Evolutionary conservation across 92 coral and sea anemone species (phyloP), one percentile per base, ranked within the genome.

Genomic region (Blastomussa wellsi): DNA sequence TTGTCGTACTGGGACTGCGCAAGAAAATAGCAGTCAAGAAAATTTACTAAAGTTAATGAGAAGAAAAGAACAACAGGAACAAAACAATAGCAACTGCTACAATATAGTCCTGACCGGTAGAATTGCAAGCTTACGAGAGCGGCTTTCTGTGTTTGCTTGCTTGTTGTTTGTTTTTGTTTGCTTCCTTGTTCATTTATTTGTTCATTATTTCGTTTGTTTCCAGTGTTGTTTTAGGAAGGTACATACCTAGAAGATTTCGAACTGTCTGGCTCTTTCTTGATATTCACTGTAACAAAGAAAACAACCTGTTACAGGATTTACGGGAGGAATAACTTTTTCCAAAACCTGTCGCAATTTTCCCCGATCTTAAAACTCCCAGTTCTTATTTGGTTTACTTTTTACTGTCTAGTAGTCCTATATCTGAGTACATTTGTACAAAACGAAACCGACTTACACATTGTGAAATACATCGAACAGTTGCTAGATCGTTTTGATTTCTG

Each of bases 231-330:
- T 28, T 35, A 38, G 28, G 22, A 60, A 44, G 11, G 26, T 15
- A 60, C 68, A 19, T 85, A 94, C 98, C 98, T 94, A 26, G 93
- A 78, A 37, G 98, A 90, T 69, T 92, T 94, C 28, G 91, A 82
- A 60, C 80, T 77, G 20, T 88, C 93, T 52, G 67, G 86, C 82
- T 94, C 98, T 79, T 92, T 94, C 85, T 94, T 94, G 64, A 84
- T 86, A 31, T 77, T 86, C 31, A 83, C 98, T 94, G 53, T 11
- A 80, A 80, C 12, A 74, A 68, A 42, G 29, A 35, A 76, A 42
- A 47, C 28, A 32, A 62, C 11, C 2, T 10, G 32, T 33, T 19
- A 32, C 44, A 24, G 19, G 51, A 86, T 28, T 7, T 39, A 84
- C 4, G 31, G 22, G 12, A 44, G 49, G 49, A 44, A 44, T 44